phyloP scores from a whole-genome alignment of 2,113 vertebrate genomes.

The Artemisiospiza belli region DNA sequence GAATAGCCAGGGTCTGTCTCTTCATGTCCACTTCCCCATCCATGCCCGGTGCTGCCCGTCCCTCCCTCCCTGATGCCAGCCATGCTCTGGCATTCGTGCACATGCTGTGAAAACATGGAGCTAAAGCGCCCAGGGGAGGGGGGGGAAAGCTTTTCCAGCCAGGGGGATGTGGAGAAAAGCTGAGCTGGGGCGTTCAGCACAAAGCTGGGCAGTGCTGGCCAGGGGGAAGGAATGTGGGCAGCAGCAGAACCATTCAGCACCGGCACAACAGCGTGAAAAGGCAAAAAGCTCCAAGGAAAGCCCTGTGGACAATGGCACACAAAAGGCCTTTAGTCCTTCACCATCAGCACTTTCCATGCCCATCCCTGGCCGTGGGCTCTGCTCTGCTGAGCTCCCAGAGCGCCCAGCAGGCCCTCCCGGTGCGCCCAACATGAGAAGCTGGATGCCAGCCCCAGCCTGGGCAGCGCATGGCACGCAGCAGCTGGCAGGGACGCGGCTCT shows the following conservation, averaged over 20 bases:
- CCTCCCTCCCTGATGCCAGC: background rate
- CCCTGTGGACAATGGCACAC: conserved; percentile 21
- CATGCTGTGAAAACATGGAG: conserved; percentile 25
- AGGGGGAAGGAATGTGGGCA: conserved; percentile 63
- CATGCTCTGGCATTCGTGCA: background rate
- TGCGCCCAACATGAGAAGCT: background rate
- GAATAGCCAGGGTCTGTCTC: background rate
- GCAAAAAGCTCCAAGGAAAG: conserved; percentile 61
- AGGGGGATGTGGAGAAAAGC: conserved; percentile 42
- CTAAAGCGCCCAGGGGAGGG: background rate
- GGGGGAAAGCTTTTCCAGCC: background rate
- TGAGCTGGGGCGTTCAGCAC: conserved; percentile 58
- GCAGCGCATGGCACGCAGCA: background rate
- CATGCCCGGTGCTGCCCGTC: background rate
- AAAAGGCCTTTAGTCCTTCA: conserved; percentile 51
- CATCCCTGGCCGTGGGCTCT: background rate
- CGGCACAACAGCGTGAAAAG: conserved; percentile 34
- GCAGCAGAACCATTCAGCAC: conserved; percentile 64
- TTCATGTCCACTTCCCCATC: background rate
- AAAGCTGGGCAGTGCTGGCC: conserved; percentile 38
- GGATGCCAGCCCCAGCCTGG: background rate
- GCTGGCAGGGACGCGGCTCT: background rate
- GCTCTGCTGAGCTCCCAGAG: background rate
- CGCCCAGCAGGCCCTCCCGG: background rate
- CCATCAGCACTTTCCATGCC: conserved; percentile 33